phyloP scores from a whole-genome alignment of 2,797 vertebrate species.

The Pseudochirops cupreus region DNA sequence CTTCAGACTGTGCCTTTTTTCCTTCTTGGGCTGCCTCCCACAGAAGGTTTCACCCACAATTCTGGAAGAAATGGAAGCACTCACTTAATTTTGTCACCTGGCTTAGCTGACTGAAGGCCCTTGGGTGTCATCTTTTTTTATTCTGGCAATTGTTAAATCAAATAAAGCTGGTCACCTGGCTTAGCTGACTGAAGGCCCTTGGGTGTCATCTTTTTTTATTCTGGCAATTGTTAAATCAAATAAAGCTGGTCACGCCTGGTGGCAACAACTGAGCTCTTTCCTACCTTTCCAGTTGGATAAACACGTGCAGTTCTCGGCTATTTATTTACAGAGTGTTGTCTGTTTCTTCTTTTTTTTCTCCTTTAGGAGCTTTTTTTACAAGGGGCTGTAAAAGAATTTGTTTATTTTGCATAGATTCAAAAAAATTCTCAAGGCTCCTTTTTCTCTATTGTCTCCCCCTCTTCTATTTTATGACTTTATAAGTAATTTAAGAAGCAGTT shows the following conservation, averaged over 20 bases:
- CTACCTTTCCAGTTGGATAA: conserved; percentile 40
- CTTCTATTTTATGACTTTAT: conserved; percentile 68
- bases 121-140: conserved; percentile 43
- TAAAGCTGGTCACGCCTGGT: conserved; percentile 45
- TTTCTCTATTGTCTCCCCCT: neutral
- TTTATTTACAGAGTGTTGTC: conserved; percentile 63
- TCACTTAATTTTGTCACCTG: conserved; percentile 58
- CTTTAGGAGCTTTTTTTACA: conserved; percentile 56
- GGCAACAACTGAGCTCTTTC: conserved; percentile 34
- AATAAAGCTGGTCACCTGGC: conserved; percentile 14
- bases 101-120: conserved; percentile 49
- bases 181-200: conserved; percentile 53
- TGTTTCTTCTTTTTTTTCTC: conserved; percentile 49
- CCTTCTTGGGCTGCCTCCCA: neutral
- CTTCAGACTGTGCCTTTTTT: neutral
- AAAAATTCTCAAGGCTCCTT: neutral
- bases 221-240: no score
- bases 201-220: conserved; percentile 46
- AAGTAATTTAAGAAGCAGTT: conserved; percentile 69
- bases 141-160: no score
- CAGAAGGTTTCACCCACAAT: conserved; percentile 51
- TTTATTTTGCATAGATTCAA: conserved; percentile 46
- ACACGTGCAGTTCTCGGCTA: conserved; percentile 66
- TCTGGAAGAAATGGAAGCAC: conserved; percentile 23
- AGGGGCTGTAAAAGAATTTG: conserved; percentile 15